Conservation (phyloP, 2,888 invertebrate species). For the Sturmia bella region DNA sequence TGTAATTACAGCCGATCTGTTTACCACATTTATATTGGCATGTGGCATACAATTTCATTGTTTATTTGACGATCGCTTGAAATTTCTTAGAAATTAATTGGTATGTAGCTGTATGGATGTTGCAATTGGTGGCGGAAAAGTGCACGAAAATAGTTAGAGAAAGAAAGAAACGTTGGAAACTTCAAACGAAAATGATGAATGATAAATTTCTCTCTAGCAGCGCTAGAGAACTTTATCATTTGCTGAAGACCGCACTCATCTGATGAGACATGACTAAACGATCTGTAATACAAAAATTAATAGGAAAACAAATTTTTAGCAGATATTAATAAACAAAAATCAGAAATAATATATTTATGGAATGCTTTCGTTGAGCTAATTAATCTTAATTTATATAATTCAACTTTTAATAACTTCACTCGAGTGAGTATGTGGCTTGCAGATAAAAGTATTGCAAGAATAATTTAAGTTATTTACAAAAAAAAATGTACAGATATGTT, state of each 20-base stretch:
- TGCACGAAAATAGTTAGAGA: slow-evolving; percentile 41
- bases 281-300: slow-evolving; percentile 43
- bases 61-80: slow-evolving; percentile 68
- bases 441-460: no score
- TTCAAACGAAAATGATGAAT: slow-evolving; percentile 46
- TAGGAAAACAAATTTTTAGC: neutral
- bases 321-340: no score
- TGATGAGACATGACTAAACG: slow-evolving; percentile 35
- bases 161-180: slow-evolving; percentile 1
- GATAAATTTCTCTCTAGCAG: slow-evolving; percentile 33
- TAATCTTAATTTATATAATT: no score
- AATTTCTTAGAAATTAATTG: slow-evolving; percentile 38
- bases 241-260: slow-evolving; percentile 1
- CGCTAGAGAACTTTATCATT: slow-evolving; percentile 57
- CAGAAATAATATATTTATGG: no score
- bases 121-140: slow-evolving; percentile 25
- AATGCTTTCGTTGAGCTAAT: no score
- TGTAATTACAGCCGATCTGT: slow-evolving; percentile 69
- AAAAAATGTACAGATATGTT: no score
- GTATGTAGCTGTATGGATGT: slow-evolving; percentile 13
- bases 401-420: no score
- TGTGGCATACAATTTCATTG: slow-evolving; percentile 80
- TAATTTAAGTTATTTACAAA: no score
- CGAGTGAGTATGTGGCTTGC: no score
- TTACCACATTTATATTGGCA: slow-evolving; percentile 80